These are phyloP conservation scores for Enteromius radiatus DNA, from an alignment of 2,797 vertebrate genomes.

Conservation along the genomic window DNA sequence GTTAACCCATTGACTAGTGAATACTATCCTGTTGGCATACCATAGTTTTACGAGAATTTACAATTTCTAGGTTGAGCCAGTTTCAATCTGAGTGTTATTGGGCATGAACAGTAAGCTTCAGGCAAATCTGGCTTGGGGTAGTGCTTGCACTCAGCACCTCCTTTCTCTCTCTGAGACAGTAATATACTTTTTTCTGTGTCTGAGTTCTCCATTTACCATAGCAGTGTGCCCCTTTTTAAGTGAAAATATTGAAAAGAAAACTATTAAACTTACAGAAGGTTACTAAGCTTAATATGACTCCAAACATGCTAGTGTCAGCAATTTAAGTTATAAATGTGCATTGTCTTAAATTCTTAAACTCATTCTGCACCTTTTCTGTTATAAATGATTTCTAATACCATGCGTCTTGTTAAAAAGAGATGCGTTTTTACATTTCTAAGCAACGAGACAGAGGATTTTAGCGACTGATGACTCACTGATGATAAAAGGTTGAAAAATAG, in stretches of 20 bases:
- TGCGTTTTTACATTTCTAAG: conserved; percentile 9
- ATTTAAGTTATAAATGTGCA: neutral
- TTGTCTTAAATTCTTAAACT: neutral
- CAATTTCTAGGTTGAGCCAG: neutral
- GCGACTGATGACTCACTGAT: conserved; percentile 27
- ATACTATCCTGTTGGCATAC: neutral
- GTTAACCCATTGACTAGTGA: neutral
- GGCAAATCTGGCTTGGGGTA: neutral
- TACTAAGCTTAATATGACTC: neutral
- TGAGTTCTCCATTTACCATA: neutral
- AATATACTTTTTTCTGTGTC: neutral
- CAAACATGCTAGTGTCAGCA: neutral
- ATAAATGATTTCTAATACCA: neutral
- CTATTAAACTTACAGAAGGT: neutral
- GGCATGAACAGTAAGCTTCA: neutral
- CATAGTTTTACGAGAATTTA: neutral
- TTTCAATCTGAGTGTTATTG: neutral
- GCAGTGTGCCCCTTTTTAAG: neutral
- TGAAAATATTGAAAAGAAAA: neutral
- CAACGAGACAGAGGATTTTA: conserved; percentile 4
- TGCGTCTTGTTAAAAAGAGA: neutral
- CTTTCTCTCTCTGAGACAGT: neutral
- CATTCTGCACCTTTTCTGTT: neutral
- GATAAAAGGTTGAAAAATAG: conserved; percentile 22
- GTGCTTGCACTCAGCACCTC: neutral